These are phyloP conservation scores for Hyaena hyaena DNA, from an alignment of 2,113 vertebrate genomes.

Conservation along the genomic window DNA sequence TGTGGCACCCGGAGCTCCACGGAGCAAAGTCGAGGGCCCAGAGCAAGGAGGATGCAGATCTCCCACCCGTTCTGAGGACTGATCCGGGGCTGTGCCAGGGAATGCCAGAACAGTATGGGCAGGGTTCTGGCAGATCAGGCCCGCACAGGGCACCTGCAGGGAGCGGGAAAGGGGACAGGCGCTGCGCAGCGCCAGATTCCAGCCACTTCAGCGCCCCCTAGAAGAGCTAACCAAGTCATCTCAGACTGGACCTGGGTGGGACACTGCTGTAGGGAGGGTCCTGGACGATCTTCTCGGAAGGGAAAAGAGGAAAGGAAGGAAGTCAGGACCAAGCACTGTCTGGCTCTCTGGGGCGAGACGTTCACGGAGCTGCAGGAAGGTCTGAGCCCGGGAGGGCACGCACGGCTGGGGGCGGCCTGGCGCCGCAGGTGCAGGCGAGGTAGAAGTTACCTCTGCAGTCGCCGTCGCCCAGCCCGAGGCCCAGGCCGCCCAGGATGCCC, in stretches of 20 bases:
- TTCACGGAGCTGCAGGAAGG: not conserved
- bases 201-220: not conserved
- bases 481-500: constrained; percentile 89
- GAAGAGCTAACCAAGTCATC: not conserved
- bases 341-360: accelerated
- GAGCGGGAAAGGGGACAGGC: accelerated
- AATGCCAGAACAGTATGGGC: not conserved
- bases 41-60: not conserved
- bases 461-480: constrained; percentile 85
- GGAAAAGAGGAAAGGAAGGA: not conserved
- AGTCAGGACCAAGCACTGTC: accelerated
- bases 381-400: not conserved
- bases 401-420: not conserved
- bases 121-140: not conserved
- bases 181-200: not conserved
- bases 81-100: no score
- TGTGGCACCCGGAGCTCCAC: accelerated
- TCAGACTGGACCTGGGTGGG: not conserved
- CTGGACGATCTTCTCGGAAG: accelerated
- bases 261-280: accelerated
- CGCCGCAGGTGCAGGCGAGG: not conserved
- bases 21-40: not conserved
- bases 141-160: not conserved
- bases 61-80: not conserved
- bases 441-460: not conserved